Evolutionary conservation across 2,113 vertebrate species (phyloP).

Genomic region (Apodemus sylvaticus): DNA sequence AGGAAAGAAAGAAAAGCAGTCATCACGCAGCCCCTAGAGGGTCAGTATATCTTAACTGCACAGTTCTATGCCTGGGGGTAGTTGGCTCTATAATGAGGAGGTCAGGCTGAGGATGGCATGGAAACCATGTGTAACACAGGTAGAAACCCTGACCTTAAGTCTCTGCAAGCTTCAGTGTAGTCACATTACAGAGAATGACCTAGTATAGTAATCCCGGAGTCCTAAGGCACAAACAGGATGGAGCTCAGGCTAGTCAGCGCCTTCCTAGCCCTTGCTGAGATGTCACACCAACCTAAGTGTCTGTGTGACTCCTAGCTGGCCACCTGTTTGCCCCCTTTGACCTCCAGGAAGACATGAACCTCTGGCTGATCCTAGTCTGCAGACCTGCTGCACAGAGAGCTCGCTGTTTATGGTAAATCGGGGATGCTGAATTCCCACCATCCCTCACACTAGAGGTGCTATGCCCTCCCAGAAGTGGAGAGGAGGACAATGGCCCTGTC

Average conservation of each 20-base stretch:
- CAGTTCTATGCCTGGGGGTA: neutral
- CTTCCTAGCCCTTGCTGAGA: neutral
- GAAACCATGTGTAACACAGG: too few relatives aligned
- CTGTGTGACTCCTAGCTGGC: neutral
- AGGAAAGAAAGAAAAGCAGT: neutral
- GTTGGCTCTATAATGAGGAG: too few relatives aligned
- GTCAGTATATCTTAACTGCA: neutral
- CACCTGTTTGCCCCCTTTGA: neutral
- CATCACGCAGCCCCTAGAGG: neutral
- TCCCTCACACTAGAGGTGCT: neutral
- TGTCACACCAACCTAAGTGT: too few relatives aligned
- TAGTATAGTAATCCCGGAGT: neutral
- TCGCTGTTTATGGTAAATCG: neutral
- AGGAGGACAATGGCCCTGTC: neutral
- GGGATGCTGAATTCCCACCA: neutral
- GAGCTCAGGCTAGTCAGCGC: accelerated
- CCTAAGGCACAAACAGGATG: neutral
- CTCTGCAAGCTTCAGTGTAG: neutral
- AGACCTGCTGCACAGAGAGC: neutral
- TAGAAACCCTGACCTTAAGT: neutral
- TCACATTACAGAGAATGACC: neutral
- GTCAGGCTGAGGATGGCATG: accelerated
- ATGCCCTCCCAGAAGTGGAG: accelerated
- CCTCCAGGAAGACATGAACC: neutral
- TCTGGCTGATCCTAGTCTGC: neutral